A percentile compares a stretch with the other conserved stretches of the same genome.
These are phyloP conservation scores for Tenthredo livida DNA, from an alignment of 2,888 invertebrate genomes.

Conservation along the genomic window DNA sequence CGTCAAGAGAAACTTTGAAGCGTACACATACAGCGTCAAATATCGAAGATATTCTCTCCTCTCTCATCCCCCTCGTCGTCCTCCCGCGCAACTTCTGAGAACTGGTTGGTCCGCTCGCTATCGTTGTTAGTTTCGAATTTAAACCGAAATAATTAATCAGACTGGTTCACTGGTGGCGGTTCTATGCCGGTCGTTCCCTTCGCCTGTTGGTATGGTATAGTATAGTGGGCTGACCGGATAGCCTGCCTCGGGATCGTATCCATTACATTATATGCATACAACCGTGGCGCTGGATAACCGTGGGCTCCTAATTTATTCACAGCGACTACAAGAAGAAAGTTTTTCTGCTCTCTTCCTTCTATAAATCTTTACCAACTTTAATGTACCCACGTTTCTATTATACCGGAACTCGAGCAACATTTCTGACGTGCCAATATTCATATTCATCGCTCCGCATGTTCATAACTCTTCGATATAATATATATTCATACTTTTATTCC, in stretches of 20 bases:
- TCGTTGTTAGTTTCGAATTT: constrained; percentile 72
- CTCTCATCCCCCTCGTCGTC: constrained; percentile 59
- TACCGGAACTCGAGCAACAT: constrained; percentile 11
- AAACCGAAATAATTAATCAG: constrained; percentile 77
- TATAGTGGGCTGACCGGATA: constrained; percentile 41
- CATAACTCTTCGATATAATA: not conserved
- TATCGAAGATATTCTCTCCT: constrained; percentile 64
- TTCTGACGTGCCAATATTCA: constrained; percentile 4
- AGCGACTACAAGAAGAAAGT: constrained; percentile 55
- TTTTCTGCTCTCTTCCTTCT: constrained; percentile 34
- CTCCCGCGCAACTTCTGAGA: constrained; percentile 66
- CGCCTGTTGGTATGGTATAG: constrained; percentile 57
- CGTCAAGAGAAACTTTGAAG: constrained; percentile 40
- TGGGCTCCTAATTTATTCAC: constrained; percentile 77
- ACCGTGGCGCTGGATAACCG: constrained; percentile 64
- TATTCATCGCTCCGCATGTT: not conserved
- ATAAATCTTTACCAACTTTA: not conserved
- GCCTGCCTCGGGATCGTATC: constrained; percentile 64
- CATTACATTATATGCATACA: constrained; percentile 73
- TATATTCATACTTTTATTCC: not conserved
- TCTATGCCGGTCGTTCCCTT: constrained; percentile 53
- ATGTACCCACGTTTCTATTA: not conserved
- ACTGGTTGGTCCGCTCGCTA: constrained; percentile 63
- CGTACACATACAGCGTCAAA: constrained; percentile 62
- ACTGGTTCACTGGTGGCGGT: constrained; percentile 57